phyloP scores from a whole-genome alignment of 92 coral and sea anemone species.

The Heliopora coerulea region DNA sequence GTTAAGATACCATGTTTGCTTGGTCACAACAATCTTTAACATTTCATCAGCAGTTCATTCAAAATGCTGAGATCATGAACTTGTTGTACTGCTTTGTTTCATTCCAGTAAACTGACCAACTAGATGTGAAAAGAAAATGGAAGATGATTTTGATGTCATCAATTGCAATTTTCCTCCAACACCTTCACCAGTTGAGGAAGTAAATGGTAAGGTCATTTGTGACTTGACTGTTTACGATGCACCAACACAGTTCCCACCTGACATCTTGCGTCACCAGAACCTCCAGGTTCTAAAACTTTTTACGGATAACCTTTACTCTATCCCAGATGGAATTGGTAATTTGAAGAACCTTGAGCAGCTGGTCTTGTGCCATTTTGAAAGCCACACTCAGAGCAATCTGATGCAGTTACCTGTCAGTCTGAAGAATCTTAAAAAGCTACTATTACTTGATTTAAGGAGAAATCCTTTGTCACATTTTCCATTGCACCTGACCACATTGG shows the following conservation, averaged over 20 bases:
- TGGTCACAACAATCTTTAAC: too few species aligned
- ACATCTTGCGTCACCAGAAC: conserved; percentile 41
- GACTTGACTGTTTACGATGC: conserved; percentile 70
- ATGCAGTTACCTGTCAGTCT: conserved; percentile 59
- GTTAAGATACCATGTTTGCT: too few species aligned
- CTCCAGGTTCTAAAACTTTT: conserved; percentile 70
- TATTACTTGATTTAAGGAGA: conserved; percentile 61
- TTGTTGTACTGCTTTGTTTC: too few species aligned
- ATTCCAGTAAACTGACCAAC: too few species aligned
- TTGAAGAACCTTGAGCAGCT: conserved; percentile 54
- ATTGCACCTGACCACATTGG: conserved; percentile 57
- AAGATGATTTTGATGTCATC: conserved; percentile 18
- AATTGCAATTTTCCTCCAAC: conserved; percentile 40
- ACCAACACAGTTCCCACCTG: conserved; percentile 51
- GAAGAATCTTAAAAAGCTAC: conserved; percentile 46
- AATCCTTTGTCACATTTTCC: conserved; percentile 74
- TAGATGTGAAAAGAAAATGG: background rate
- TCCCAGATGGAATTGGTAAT: conserved; percentile 60
- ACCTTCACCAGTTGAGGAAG: conserved; percentile 41
- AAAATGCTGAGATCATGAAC: too few species aligned
- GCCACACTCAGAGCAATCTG: conserved; percentile 47
- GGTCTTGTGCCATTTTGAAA: conserved; percentile 59
- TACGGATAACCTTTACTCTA: conserved; percentile 56
- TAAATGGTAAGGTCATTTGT: conserved; percentile 60
- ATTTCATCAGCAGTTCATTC: too few species aligned